Conservation (phyloP, 2,797 vertebrate genomes). For the Rhinophrynus dorsalis region DNA sequence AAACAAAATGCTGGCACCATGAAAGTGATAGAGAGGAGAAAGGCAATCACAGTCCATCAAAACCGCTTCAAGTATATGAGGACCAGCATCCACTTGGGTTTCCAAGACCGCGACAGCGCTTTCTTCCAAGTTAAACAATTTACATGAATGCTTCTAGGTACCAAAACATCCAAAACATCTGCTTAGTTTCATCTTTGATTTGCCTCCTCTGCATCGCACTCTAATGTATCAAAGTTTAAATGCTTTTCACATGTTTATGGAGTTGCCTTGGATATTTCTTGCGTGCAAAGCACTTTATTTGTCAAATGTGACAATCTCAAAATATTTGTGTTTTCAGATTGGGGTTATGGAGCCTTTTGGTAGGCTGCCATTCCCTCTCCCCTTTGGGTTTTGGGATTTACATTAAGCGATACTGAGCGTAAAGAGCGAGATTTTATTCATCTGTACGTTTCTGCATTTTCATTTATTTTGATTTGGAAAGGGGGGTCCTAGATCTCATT, state of each 20-base stretch:
- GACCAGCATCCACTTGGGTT: conserved; percentile 53
- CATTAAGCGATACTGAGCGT: too few relatives aligned
- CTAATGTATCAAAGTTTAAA: conserved; percentile 56
- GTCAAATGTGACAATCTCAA: conserved; percentile 61
- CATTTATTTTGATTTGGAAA: neutral
- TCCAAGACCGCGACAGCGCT: conserved; percentile 53
- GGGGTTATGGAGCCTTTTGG: conserved; percentile 57
- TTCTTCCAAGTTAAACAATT: conserved; percentile 59
- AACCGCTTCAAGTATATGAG: conserved; percentile 47
- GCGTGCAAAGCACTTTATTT: conserved; percentile 56
- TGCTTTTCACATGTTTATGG: conserved; percentile 56
- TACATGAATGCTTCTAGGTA: conserved; percentile 51
- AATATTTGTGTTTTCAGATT: conserved; percentile 66
- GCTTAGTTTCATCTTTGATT: conserved; percentile 52
- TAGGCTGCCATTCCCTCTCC: conserved; percentile 25
- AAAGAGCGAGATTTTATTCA: conserved; percentile 58
- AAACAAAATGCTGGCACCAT: conserved; percentile 37
- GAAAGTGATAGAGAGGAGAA: conserved; percentile 44
- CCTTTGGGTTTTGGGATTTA: neutral
- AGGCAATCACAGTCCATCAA: conserved; percentile 47
- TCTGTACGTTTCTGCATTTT: neutral
- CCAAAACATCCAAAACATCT: conserved; percentile 52
- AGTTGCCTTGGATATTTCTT: conserved; percentile 60
- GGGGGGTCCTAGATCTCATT: neutral
- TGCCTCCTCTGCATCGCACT: conserved; percentile 46